These are phyloP conservation scores for Salvelinus namaycush DNA, from an alignment of 2,113 vertebrate genomes.

Conservation along the genomic window DNA sequence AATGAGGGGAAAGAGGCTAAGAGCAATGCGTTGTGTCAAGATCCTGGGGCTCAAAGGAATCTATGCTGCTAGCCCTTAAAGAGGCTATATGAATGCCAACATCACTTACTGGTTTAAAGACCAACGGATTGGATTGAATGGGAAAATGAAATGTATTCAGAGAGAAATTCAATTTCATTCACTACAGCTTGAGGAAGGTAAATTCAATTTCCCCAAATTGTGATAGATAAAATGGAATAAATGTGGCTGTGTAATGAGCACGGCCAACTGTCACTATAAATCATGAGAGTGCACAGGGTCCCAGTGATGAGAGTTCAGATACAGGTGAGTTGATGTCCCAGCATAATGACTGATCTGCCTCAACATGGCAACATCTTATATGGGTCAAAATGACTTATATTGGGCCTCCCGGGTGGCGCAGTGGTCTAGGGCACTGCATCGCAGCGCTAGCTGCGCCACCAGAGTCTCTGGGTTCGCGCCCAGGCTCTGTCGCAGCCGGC, in stretches of 20 bases:
- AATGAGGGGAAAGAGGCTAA: constrained; percentile 47
- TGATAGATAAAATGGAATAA: not conserved
- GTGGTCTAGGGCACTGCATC: too few relatives aligned
- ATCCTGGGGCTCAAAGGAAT: constrained; percentile 36
- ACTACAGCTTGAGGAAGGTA: not conserved
- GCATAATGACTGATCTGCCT: not conserved
- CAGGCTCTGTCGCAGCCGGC: too few relatives aligned
- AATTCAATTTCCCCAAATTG: not conserved
- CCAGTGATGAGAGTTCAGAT: not conserved
- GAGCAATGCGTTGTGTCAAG: constrained; percentile 22
- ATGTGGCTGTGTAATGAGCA: not conserved
- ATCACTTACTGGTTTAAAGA: too few relatives aligned
- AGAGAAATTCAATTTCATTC: not conserved
- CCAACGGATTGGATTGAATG: not conserved
- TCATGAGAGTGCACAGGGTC: not conserved
- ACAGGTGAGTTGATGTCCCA: not conserved
- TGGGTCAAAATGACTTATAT: not conserved
- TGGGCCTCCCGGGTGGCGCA: too few relatives aligned
- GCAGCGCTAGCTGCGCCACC: too few relatives aligned
- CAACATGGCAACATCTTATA: not conserved
- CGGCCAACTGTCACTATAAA: constrained; percentile 6
- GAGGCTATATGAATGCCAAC: constrained; percentile 34
- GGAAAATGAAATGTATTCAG: not conserved
- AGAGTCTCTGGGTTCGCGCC: too few relatives aligned
- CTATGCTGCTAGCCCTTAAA: constrained; percentile 22